Percentiles rank a stretch among this genome's conserved stretches.
phyloP scores from a whole-genome alignment of 1,140 invertebrate species.

The Lucilia sericata region DNA sequence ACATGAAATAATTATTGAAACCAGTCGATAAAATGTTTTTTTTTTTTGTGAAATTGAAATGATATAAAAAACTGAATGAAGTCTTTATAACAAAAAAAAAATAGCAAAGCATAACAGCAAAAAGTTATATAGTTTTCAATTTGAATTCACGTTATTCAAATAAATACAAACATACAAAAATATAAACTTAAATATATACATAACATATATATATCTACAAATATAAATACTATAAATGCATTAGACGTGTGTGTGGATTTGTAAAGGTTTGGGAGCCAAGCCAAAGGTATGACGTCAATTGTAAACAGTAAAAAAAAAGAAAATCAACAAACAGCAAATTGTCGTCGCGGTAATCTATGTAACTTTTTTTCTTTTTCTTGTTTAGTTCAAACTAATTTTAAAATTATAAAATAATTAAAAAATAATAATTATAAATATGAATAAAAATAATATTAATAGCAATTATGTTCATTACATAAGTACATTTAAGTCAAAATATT shows the following conservation, averaged over 20 bases:
- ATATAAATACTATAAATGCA: neutral
- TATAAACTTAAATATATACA: neutral
- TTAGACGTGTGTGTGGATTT: neutral
- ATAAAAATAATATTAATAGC: neutral
- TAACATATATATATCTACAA: neutral
- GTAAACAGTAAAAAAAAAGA: neutral
- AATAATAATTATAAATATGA: neutral
- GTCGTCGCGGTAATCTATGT: neutral
- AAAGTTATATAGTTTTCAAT: neutral
- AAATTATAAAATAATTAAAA: constrained; percentile 37
- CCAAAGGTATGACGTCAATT: constrained; percentile 25
- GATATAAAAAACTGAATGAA: constrained; percentile 15
- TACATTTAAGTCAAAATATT: neutral
- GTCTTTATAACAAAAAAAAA: neutral
- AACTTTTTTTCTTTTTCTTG: constrained; percentile 34
- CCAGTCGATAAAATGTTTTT: constrained; percentile 50
- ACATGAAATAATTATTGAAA: constrained; percentile 66
- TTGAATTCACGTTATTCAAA: neutral
- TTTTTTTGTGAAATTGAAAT: neutral
- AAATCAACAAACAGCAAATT: neutral
- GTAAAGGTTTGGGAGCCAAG: constrained; percentile 34
- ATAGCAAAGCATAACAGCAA: neutral
- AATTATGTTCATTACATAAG: constrained; percentile 22
- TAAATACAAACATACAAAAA: neutral
- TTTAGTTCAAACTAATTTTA: constrained; percentile 42